Evolutionary conservation across 2,113 vertebrate species (phyloP), one percentile per base, ranked within the genome.

Genomic region (Epinephelus lanceolatus): DNA sequence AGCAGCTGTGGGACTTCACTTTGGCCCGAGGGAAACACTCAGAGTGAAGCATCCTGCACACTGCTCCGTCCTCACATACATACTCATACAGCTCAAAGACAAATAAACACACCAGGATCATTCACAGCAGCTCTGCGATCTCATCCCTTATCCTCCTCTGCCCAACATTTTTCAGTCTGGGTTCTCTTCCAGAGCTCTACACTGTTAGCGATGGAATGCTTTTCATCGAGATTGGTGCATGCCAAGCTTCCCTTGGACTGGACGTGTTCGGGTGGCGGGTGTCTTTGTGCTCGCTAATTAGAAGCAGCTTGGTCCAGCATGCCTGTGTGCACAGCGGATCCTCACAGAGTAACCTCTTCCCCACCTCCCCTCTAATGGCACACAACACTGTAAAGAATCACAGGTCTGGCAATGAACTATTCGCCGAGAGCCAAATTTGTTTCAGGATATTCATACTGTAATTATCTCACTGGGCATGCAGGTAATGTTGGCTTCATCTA

Each of bases 281-380:
- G 88, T 90, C 78, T 88, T 85, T 91, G 88, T 93, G 90, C 27
- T 83, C 62, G 21, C 87, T 91, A 89, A 92, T 91, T 90, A 88
- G 79, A 86, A 82, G 72, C 85, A 87, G 88, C 82, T 89, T 62
- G 61, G 79, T 81, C 66, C 83, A 86, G 62, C 55, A 71, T 66
- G 79, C 45, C 80, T 76, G 71, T 72, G 75, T 62, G 67, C 61
- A 62, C 73, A 76, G 76, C 17, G 23, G 74, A 75, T 81, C 84
- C 40, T 59, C 42, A 13, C 49, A 56, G 73, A 83, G 65, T 80
- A 70, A 84, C 76, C 74, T 81, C 70, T 40, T 55, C 68, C 42
- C 62, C 30, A 66, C 21, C 75, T 72, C 76, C 57, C 71, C 55
- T 60, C 65, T 65, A 60, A 19, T 71, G n/a, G 72, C 77, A 73